These are phyloP conservation scores for Polyodon spathula DNA, from an alignment of 2,113 vertebrate genomes.

Conservation along the genomic window DNA sequence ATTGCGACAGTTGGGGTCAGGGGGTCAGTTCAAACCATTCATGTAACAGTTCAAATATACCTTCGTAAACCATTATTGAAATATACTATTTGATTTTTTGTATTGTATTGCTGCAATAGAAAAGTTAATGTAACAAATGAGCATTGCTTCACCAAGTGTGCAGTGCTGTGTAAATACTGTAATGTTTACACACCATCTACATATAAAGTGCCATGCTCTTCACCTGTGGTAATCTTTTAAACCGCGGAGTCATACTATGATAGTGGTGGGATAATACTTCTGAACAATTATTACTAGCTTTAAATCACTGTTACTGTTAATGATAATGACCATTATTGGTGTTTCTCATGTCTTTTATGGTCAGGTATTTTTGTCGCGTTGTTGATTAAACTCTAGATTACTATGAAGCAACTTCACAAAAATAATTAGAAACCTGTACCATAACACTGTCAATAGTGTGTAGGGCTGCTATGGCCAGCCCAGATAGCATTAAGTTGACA, in stretches of 20 bases:
- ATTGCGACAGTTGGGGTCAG: not conserved
- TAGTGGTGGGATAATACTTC: not conserved
- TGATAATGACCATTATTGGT: too few species aligned
- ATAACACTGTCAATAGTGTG: too few species aligned
- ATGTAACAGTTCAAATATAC: not conserved
- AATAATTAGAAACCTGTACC: too few species aligned
- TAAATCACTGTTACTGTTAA: too few species aligned
- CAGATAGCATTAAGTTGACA: too few species aligned
- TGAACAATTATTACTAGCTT: too few species aligned
- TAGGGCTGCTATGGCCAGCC: too few species aligned
- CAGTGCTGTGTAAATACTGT: conserved; percentile 1
- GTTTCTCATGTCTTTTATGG: too few species aligned
- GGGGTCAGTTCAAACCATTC: not conserved
- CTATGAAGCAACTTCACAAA: too few species aligned
- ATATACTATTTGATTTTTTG: conserved; percentile 1
- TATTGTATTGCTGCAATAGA: not conserved
- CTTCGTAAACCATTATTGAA: not conserved
- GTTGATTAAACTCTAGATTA: too few species aligned
- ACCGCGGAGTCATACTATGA: not conserved
- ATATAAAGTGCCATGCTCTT: conserved; percentile 5
- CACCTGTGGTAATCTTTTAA: not conserved
- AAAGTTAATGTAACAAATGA: not conserved
- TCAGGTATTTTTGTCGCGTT: too few species aligned
- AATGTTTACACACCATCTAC: conserved; percentile 14
- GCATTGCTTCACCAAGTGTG: not conserved